These are phyloP conservation scores for Hippoglossus hippoglossus DNA, from an alignment of 2,797 vertebrate species.

Conservation along the genomic window DNA sequence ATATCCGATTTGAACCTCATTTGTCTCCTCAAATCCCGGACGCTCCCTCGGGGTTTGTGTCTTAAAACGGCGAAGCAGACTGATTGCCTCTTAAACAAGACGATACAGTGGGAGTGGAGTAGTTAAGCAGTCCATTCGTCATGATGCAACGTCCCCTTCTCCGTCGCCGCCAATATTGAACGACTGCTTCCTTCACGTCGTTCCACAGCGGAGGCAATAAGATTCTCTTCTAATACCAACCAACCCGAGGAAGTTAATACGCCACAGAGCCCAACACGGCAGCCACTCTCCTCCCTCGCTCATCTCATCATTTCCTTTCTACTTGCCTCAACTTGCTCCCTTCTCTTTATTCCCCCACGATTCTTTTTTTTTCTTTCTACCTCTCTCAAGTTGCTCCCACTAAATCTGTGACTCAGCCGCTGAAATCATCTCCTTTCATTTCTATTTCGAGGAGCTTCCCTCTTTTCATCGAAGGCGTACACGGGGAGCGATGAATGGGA, in stretches of 20 bases:
- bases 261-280: conserved; percentile 38
- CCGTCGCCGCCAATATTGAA: conserved; percentile 30
- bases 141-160: conserved; percentile 31
- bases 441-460: conserved; percentile 59
- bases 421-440: conserved; percentile 69
- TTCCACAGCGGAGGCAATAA: conserved; percentile 33
- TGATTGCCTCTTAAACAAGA: conserved; percentile 75
- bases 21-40: conserved; percentile 61
- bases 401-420: conserved; percentile 60
- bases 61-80: conserved; percentile 47
- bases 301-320: conserved; percentile 44
- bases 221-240: conserved; percentile 39
- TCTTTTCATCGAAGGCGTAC: conserved; percentile 60
- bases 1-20: conserved; percentile 69
- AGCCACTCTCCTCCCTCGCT: conserved; percentile 37
- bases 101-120: conserved; percentile 48
- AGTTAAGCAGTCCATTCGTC: conserved; percentile 65
- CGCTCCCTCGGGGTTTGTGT: conserved; percentile 35
- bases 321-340: conserved; percentile 34
- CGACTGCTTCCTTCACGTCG: conserved; percentile 24
- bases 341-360: conserved; percentile 12
- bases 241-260: conserved; percentile 41
- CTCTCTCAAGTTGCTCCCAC: conserved; percentile 50
- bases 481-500: conserved; percentile 53
- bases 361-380: conserved; percentile 31